Conservation (phyloP, 2,113 vertebrate genomes). For the Rhinichthys klamathensis region DNA sequence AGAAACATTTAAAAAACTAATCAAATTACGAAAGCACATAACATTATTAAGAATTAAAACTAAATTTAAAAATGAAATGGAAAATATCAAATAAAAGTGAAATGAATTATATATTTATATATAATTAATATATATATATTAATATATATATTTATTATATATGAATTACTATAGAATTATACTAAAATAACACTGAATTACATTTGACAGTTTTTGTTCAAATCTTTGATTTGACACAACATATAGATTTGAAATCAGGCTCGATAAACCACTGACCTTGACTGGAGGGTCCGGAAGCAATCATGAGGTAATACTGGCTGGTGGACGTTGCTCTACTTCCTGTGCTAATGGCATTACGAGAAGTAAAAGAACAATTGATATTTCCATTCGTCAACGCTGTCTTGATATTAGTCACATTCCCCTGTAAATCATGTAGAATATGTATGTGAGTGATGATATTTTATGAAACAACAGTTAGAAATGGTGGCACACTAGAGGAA, state of each 20-base stretch:
- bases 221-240: no score
- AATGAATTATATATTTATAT: no score
- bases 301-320: constrained; percentile 67
- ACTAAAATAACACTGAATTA: no score
- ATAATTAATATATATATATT: no score
- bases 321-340: constrained; percentile 45
- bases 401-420: constrained; percentile 62
- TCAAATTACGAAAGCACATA: no score
- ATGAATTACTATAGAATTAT: no score
- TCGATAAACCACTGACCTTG: constrained; percentile 59
- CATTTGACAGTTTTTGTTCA: no score
- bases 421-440: constrained; percentile 61
- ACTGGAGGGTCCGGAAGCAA: constrained; percentile 65
- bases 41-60: no score
- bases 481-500: neutral
- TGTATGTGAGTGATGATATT: neutral
- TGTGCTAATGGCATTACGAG: constrained; percentile 67
- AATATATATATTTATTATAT: no score
- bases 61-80: no score
- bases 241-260: neutral
- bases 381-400: constrained; percentile 58
- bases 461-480: neutral
- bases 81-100: no score
- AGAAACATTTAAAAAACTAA: no score
- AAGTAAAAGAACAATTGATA: constrained; percentile 77